Evolutionary conservation across 2,888 invertebrate genomes (phyloP), one percentile per base, ranked within the genome.

Genomic region (Tetranychus truncatus): DNA sequence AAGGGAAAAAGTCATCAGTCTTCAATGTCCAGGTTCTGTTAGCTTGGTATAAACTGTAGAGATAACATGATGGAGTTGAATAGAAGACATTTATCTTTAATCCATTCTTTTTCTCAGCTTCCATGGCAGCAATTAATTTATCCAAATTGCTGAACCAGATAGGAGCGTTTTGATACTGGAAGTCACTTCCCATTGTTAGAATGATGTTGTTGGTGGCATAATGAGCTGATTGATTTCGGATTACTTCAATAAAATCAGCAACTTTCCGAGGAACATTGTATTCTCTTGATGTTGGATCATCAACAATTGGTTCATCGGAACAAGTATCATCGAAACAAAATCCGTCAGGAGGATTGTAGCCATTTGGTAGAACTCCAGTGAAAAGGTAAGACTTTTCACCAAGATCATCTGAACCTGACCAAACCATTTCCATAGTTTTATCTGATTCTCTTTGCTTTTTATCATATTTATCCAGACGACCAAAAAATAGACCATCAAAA

Each of bases 1-100:
- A 95, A 0, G 95, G 95, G 82, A 95, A 92, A 85, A 93, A 95
- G 81, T 95, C 95, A 79, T 93, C 92, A 0, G 84, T 84, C 77
- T 84, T 82, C 21, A 82, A 79, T 21, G 82, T 73, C 79, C 80
- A 80, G 5, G 77, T 78, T 6, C 74, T 73, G 45, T 77, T 78
- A 81, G 78, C 77, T 67, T 79, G 66, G 78, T 89, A 87, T 0
- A 93, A 84, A 0, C 91, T 87, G 73, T 80, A 71, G 34, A 84
- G 80, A 78, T 86, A 86, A 78, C 86, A 86, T 3, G 85, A 82
- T 8, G 86, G 86, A 0, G 85, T 86, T 5, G 86, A 87, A 80
- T 87, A 87, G 75, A 85, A 81, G 8, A 92, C 82, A 80, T 93
- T 91, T 21, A 77, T 69, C 8, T 76, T 44, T 1, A 9, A 65